Evolutionary conservation across 2,888 invertebrate species (phyloP).

Genomic region (Nephrocerus scutellatus): DNA sequence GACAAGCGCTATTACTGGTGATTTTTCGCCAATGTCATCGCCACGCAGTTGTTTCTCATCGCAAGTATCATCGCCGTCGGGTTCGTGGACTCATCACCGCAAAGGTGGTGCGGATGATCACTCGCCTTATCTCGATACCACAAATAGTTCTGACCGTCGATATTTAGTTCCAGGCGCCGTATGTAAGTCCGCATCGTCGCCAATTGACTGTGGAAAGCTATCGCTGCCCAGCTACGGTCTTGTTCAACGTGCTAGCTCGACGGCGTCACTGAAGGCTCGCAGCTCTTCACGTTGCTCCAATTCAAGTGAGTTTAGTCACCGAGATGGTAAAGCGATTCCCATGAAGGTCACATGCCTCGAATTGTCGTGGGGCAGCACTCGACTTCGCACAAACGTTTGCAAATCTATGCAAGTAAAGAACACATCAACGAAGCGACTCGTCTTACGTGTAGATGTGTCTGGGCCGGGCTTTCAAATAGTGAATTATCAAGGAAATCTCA

Average conservation of each 20-base stretch:
- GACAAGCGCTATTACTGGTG: conserved; percentile 7
- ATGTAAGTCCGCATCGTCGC: conserved; percentile 30
- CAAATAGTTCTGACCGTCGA: conserved; percentile 34
- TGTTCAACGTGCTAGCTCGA: conserved; percentile 14
- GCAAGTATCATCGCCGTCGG: conserved; percentile 21
- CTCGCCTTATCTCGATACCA: conserved; percentile 37
- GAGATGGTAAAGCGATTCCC: conserved; percentile 45
- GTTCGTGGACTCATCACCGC: conserved; percentile 11
- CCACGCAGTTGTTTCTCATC: conserved; percentile 28
- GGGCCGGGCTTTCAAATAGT: conserved; percentile 49
- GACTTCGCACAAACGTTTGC: conserved; percentile 50
- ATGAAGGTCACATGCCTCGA: conserved; percentile 53
- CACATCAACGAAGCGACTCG: conserved; percentile 51
- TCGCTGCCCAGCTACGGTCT: conserved; percentile 23
- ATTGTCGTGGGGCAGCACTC: conserved; percentile 56
- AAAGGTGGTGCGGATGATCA: conserved; percentile 16
- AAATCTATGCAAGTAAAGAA: conserved; percentile 54
- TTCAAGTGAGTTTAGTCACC: conserved; percentile 44
- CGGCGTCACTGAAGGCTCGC: conserved; percentile 25
- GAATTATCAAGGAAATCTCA: conserved; percentile 40
- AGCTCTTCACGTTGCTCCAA: conserved; percentile 42
- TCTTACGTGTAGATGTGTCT: conserved; percentile 50
- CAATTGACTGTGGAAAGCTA: conserved; percentile 30
- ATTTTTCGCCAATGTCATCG: conserved; percentile 33
- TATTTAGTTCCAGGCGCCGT: conserved; percentile 20